phyloP scores from a whole-genome alignment of 2,797 vertebrate genomes.

The Orientallactaga sibirica region DNA sequence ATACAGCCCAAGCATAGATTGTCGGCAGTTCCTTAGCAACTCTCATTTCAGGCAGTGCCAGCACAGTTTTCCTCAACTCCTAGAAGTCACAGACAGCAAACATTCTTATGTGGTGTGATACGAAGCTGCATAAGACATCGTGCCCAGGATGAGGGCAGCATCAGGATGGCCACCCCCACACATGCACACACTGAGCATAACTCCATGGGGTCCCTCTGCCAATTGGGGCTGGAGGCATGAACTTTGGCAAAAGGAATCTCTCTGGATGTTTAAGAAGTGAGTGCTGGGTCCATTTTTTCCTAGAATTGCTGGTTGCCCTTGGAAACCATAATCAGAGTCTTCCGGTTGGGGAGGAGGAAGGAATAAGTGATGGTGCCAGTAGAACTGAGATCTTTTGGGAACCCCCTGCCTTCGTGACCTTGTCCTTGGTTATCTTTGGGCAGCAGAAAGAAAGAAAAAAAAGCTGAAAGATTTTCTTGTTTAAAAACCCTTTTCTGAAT shows the following conservation, averaged over 20 bases:
- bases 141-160: constrained; percentile 34
- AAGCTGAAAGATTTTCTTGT: constrained; percentile 75
- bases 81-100: constrained; percentile 72
- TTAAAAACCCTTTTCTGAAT: constrained; percentile 46
- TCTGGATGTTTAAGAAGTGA: constrained; percentile 26
- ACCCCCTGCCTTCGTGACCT: constrained; percentile 77
- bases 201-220: constrained; percentile 72
- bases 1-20: constrained; percentile 71
- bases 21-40: constrained; percentile 78
- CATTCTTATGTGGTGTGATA: constrained; percentile 74
- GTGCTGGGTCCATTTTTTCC: constrained; percentile 60
- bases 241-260: constrained; percentile 26
- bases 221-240: background rate
- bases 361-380: background rate
- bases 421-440: constrained; percentile 81
- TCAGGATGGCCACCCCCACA: constrained; percentile 45
- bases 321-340: constrained; percentile 20
- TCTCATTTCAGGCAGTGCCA: constrained; percentile 79
- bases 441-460: constrained; percentile 77
- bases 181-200: constrained; percentile 62
- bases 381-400: constrained; percentile 76
- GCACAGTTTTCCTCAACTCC: constrained; percentile 78
- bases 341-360: constrained; percentile 67
- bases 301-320: constrained; percentile 79
- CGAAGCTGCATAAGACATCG: constrained; percentile 56